Evolutionary conservation across 92 coral and sea anemone species (phyloP).

Genomic region (Actinostola sp.): DNA sequence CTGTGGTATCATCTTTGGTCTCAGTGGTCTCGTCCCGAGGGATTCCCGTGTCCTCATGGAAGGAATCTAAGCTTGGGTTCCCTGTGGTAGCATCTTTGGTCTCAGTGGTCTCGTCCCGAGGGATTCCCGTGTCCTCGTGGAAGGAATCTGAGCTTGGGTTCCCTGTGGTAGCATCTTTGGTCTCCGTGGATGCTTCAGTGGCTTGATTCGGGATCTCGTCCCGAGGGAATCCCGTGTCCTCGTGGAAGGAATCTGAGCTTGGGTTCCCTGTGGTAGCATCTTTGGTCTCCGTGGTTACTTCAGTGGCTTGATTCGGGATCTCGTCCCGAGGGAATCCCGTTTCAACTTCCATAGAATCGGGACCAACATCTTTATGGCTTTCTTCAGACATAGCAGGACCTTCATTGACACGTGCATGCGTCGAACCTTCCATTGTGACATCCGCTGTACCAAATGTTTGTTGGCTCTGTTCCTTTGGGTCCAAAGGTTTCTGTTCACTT

Average conservation of each 20-base stretch:
- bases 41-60: neutral
- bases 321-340: conserved; percentile 9
- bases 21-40: neutral
- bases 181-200: neutral
- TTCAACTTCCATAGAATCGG: conserved; percentile 4
- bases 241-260: neutral
- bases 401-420: neutral
- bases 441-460: neutral
- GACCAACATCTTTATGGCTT: neutral
- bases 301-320: neutral
- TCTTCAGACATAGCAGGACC: neutral
- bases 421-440: neutral
- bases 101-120: neutral
- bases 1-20: conserved; percentile 5
- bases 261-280: neutral
- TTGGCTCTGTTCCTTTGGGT: neutral
- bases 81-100: neutral
- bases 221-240: conserved; percentile 3
- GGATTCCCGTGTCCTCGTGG: neutral
- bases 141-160: neutral
- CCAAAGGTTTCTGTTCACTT: neutral
- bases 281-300: too few species aligned
- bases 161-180: neutral
- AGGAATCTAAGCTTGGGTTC: neutral
- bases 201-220: neutral